A percentile compares a stretch with the other conserved stretches of the same genome.
Evolutionary conservation across 2,797 vertebrate genomes (phyloP).

Genomic region (Tokudaia muenninki): DNA sequence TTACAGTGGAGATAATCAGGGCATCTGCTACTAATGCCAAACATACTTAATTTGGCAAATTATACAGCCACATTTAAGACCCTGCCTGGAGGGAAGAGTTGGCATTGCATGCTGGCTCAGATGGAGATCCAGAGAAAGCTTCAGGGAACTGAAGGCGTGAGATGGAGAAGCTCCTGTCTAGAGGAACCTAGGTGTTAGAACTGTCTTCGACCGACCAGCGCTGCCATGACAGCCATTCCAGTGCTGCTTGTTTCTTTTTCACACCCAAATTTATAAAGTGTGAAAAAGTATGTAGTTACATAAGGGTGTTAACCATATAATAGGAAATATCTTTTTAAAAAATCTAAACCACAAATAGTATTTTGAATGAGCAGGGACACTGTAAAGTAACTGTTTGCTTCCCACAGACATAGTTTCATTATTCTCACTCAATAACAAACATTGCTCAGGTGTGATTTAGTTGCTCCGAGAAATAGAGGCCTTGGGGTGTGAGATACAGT

Average conservation of each 20-base stretch:
- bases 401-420: not conserved
- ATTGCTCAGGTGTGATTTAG: not conserved
- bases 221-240: not conserved
- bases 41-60: constrained; percentile 60
- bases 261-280: not conserved
- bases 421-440: constrained; percentile 7
- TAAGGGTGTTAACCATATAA: not conserved
- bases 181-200: not conserved
- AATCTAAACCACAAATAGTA: not conserved
- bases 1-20: constrained; percentile 18
- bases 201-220: not conserved
- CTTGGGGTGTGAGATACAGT: not conserved
- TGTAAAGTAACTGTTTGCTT: constrained; percentile 5
- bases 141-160: not conserved
- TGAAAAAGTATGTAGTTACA: not conserved
- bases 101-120: constrained; percentile 53
- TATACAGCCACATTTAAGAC: constrained; percentile 19
- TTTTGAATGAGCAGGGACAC: not conserved
- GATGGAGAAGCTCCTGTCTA: not conserved
- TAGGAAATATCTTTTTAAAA: constrained; percentile 48
- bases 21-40: constrained; percentile 55
- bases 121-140: constrained; percentile 60
- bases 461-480: not conserved
- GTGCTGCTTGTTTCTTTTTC: not conserved
- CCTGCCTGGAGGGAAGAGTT: not conserved